Percentiles rank a stretch among this genome's conserved stretches.
Evolutionary conservation across 1,140 invertebrate genomes (phyloP).

Genomic region (Himalopsyche phryganea): DNA sequence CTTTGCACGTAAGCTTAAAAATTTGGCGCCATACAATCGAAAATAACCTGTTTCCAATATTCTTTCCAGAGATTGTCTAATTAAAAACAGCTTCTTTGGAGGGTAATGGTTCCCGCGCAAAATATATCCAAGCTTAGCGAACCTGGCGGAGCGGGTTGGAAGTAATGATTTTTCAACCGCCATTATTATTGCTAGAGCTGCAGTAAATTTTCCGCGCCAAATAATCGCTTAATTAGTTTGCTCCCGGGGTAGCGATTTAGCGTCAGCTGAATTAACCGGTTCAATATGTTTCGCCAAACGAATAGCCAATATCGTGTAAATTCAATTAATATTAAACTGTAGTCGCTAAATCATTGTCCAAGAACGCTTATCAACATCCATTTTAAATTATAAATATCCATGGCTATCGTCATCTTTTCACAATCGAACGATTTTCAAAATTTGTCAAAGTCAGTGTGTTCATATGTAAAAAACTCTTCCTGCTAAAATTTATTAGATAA

Average conservation of each 20-base stretch:
- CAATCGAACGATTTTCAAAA: no score
- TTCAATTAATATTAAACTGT: constrained; percentile 14
- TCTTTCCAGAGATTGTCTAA: background rate
- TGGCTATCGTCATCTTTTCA: no score
- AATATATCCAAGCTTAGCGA: background rate
- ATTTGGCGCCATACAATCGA: no score
- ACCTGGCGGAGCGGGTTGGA: background rate
- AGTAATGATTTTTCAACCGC: constrained; percentile 26
- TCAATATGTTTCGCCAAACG: constrained; percentile 18
- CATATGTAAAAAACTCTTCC: no score
- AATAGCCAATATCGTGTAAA: constrained; percentile 11
- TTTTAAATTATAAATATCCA: background rate
- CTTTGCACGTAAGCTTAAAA: no score
- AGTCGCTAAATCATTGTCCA: constrained; percentile 15
- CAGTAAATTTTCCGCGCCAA: constrained; percentile 35
- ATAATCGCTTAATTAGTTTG: constrained; percentile 35
- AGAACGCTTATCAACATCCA: background rate
- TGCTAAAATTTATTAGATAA: no score
- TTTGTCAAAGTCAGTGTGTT: no score
- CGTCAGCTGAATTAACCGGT: constrained; percentile 14
- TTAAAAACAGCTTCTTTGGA: background rate
- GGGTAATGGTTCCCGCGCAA: background rate
- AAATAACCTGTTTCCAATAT: no score
- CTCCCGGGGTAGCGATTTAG: constrained; percentile 17
- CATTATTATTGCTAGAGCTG: constrained; percentile 28